These are phyloP conservation scores for Odocoileus hemionus DNA, from an alignment of 2,113 vertebrate species.

Conservation along the genomic window DNA sequence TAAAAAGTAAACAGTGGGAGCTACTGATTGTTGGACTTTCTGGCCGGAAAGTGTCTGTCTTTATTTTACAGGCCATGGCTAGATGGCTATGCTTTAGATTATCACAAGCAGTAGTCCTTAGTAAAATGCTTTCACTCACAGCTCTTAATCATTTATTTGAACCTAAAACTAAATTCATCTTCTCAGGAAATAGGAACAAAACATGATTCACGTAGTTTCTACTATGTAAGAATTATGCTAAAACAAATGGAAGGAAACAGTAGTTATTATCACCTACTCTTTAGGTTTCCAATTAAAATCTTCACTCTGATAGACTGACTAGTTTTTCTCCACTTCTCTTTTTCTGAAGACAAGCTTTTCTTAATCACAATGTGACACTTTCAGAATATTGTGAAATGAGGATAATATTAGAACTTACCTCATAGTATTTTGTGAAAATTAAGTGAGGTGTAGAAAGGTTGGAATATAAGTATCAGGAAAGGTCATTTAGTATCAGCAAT, in stretches of 20 bases:
- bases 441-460: not conserved
- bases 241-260: conserved; percentile 34
- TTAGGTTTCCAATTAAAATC: conserved; percentile 7
- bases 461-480: not conserved
- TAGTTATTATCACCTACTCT: not conserved
- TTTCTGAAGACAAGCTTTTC: not conserved
- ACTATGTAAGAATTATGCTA: not conserved
- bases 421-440: conserved; percentile 21
- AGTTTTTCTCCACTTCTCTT: not conserved
- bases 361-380: conserved; percentile 37
- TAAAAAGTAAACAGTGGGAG: not conserved
- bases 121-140: not conserved
- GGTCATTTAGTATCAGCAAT: not conserved
- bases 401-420: conserved; percentile 32
- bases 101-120: not conserved
- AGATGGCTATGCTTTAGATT: not conserved
- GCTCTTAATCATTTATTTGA: not conserved
- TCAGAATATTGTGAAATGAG: not conserved
- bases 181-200: conserved; percentile 15
- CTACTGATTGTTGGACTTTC: not conserved
- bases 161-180: not conserved
- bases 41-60: not conserved
- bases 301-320: not conserved
- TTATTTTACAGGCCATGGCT: not conserved
- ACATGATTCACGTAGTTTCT: not conserved